Percentiles rank a stretch among this genome's conserved stretches.
These are phyloP conservation scores for Phainopepla nitens DNA, from an alignment of 2,113 vertebrate species.

Conservation along the genomic window DNA sequence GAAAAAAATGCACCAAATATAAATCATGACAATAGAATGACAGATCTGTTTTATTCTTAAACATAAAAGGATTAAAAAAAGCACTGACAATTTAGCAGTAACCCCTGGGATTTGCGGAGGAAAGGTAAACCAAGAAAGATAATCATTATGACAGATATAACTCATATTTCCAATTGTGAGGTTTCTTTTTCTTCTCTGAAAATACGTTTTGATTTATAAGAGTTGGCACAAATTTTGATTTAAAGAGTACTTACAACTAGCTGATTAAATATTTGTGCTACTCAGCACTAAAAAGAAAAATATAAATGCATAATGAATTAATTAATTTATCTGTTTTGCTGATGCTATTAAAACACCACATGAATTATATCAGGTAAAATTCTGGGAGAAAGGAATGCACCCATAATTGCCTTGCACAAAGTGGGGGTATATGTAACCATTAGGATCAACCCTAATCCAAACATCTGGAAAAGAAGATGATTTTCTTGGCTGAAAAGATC, in stretches of 20 bases:
- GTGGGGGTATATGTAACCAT: rapidly evolving
- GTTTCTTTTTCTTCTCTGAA: neutral
- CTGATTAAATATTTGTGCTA: neutral
- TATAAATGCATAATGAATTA: neutral
- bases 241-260: neutral
- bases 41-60: neutral
- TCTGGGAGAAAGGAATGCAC: neutral
- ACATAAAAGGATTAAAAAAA: neutral
- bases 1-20: neutral
- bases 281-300: neutral
- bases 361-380: neutral
- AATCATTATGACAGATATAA: neutral
- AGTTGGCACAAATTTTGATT: neutral
- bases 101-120: neutral
- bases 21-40: neutral
- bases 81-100: neutral
- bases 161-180: neutral
- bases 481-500: neutral
- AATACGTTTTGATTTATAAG: neutral
- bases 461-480: rapidly evolving
- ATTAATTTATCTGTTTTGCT: neutral
- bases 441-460: neutral
- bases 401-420: neutral
- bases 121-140: neutral
- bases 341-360: neutral